phyloP scores from a whole-genome alignment of 2,797 vertebrate species.

The Myotis myotis region DNA sequence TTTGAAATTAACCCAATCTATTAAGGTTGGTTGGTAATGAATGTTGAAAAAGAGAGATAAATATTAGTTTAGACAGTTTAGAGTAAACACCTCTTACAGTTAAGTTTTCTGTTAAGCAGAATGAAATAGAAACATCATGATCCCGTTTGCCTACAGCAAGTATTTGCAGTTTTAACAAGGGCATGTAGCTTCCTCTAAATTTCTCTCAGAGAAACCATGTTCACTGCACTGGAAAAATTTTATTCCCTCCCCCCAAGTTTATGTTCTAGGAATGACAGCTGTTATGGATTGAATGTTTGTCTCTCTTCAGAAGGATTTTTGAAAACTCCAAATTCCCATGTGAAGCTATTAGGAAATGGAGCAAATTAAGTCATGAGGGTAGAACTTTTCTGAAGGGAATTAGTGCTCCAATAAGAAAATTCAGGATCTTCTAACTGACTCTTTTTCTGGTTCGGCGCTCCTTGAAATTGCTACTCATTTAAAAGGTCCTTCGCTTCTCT shows the following conservation, averaged over 20 bases:
- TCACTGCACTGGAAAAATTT: neutral
- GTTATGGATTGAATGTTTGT: neutral
- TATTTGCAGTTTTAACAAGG: conserved; percentile 1
- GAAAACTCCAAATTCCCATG: neutral
- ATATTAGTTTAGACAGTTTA: neutral
- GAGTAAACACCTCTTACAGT: neutral
- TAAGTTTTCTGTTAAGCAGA: neutral
- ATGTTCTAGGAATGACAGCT: neutral
- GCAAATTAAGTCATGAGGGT: neutral
- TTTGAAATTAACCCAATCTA: conserved; percentile 28
- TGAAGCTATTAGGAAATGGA: neutral
- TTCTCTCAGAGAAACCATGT: neutral
- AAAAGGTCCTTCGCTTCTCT: no score
- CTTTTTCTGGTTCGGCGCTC: no score
- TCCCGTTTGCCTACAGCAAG: neutral
- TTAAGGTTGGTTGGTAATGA: neutral
- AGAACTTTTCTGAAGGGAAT: neutral
- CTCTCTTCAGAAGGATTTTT: neutral
- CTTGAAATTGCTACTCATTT: no score
- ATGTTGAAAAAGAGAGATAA: neutral
- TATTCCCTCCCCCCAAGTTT: neutral
- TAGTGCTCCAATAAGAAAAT: neutral
- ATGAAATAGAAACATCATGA: neutral
- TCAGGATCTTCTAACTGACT: neutral
- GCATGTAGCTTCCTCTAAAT: neutral